phyloP scores from a whole-genome alignment of 2,797 vertebrate species.

The Taenioides sp. region DNA sequence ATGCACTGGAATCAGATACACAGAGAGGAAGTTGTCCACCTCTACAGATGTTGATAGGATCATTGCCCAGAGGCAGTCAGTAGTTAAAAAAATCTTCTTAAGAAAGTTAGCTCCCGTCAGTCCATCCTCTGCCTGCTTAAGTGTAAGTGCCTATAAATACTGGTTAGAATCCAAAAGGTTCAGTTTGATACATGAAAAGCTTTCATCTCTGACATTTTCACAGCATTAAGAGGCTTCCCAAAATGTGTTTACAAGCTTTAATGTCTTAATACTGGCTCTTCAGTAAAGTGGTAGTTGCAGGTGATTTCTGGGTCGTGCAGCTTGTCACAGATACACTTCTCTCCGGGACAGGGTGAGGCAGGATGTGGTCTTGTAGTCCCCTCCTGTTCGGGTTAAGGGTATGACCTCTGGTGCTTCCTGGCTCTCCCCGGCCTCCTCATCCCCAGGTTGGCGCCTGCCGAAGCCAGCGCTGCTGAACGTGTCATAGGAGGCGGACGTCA shows the following conservation, averaged over 20 bases:
- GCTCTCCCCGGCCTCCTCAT: slow-evolving; percentile 76
- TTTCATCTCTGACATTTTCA: slow-evolving; percentile 44
- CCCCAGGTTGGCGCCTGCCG: slow-evolving; percentile 81
- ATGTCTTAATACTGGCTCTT: slow-evolving; percentile 40
- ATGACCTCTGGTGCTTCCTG: slow-evolving; percentile 88
- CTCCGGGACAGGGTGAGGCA: slow-evolving; percentile 94
- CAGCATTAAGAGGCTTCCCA: slow-evolving; percentile 46
- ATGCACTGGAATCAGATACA: slow-evolving; percentile 69
- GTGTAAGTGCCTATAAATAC: slow-evolving; percentile 69
- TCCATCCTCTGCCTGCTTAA: slow-evolving; percentile 41
- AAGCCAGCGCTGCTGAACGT: slow-evolving; percentile 92
- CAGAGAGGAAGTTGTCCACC: slow-evolving; percentile 56
- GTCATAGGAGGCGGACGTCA: slow-evolving; percentile 94
- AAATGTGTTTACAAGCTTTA: slow-evolving; percentile 27
- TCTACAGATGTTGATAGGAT: slow-evolving; percentile 50
- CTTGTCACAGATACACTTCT: slow-evolving; percentile 94
- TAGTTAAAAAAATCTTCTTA: slow-evolving; percentile 51
- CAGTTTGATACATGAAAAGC: slow-evolving; percentile 47
- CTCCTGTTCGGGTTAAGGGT: slow-evolving; percentile 90
- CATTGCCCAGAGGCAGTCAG: slow-evolving; percentile 47
- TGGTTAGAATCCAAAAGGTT: slow-evolving; percentile 58
- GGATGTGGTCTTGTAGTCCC: slow-evolving; percentile 94
- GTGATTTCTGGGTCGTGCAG: slow-evolving; percentile 26
- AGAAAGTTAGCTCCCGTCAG: slow-evolving; percentile 45
- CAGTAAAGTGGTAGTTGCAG: slow-evolving; percentile 16